A percentile compares a stretch with the other conserved stretches of the same genome.
Conservation (phyloP, 2,113 vertebrate species). For the Taurulus bubalis region DNA sequence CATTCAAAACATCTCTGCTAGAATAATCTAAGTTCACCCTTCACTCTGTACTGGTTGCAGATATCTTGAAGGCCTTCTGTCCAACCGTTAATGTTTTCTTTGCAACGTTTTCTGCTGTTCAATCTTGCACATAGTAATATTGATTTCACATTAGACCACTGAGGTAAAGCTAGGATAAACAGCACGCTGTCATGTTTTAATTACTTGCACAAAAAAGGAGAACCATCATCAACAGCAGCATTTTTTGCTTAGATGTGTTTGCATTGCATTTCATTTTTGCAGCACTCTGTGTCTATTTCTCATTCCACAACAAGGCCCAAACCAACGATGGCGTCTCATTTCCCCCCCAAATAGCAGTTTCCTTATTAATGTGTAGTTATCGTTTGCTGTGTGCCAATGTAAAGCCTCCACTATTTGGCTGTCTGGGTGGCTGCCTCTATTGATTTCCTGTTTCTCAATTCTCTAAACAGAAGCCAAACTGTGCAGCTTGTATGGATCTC, state of each 20-base stretch:
- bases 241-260: neutral
- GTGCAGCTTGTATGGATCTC: conserved; percentile 48
- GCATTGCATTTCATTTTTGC: neutral
- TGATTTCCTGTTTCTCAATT: conserved; percentile 64
- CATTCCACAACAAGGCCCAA: neutral
- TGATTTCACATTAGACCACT: neutral
- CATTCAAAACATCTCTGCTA: neutral
- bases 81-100: neutral
- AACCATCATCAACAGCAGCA: neutral
- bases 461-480: conserved; percentile 45
- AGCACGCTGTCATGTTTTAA: conserved; percentile 10
- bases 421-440: conserved; percentile 48
- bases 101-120: neutral
- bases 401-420: conserved; percentile 53
- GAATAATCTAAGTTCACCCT: neutral
- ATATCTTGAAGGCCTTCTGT: neutral
- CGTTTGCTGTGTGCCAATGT: conserved; percentile 24
- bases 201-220: conserved; percentile 5
- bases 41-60: neutral
- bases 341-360: conserved; percentile 26
- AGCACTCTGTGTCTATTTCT: conserved; percentile 5
- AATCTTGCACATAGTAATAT: neutral
- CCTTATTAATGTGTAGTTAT: conserved; percentile 50
- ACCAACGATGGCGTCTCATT: neutral
- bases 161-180: neutral